These are phyloP conservation scores for Neoaliturus tenellus DNA, from an alignment of 2,888 invertebrate genomes.

Conservation along the genomic window DNA sequence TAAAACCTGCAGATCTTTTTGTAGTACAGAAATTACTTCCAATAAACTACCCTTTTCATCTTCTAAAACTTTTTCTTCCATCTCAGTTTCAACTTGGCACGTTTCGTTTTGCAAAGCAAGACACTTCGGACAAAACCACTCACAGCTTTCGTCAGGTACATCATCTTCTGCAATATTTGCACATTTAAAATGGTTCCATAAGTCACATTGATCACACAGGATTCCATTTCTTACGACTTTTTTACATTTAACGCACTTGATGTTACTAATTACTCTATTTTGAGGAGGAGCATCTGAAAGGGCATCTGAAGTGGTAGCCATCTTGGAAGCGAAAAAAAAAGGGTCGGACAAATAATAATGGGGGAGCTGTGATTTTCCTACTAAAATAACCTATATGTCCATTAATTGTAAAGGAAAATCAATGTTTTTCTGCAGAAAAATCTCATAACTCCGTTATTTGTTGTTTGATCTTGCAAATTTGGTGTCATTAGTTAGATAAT, in stretches of 20 bases:
- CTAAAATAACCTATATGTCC: no score
- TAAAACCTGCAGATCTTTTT: background rate
- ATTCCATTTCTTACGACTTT: background rate
- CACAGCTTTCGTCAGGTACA: background rate
- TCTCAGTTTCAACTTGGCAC: background rate
- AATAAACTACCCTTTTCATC: background rate
- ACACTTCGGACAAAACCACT: background rate
- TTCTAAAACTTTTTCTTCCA: background rate
- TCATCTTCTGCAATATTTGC: background rate
- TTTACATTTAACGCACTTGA: background rate
- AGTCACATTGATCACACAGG: background rate
- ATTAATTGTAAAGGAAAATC: no score
- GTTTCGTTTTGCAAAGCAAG: background rate
- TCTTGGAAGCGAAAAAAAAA: no score
- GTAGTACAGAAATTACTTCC: background rate
- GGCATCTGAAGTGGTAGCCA: no score
- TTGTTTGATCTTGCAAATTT: no score
- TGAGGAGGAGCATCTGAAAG: background rate
- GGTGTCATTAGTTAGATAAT: no score
- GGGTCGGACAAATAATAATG: no score
- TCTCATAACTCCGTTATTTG: no score
- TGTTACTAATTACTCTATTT: background rate
- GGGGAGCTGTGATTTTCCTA: no score
- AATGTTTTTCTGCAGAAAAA: no score
- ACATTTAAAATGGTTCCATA: background rate